Conservation (phyloP, 2,797 vertebrate genomes). For the Decapterus maruadsi region DNA sequence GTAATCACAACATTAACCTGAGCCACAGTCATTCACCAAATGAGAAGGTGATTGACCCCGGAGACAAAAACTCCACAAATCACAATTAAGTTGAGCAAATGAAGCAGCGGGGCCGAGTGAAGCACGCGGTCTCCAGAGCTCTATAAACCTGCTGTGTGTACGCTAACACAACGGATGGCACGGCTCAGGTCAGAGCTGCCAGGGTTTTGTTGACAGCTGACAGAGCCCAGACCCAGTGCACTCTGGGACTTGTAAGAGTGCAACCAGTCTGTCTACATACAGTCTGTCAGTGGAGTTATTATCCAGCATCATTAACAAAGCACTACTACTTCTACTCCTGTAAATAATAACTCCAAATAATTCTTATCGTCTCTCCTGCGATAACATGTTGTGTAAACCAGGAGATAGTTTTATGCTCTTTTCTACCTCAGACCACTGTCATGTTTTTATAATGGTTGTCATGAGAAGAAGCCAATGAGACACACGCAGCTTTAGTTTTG, state of each 20-base stretch:
- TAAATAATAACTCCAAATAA: not conserved
- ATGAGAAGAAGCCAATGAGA: not conserved
- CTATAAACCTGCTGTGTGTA: slow-evolving; percentile 52
- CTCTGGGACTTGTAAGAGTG: slow-evolving; percentile 12
- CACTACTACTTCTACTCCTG: not conserved
- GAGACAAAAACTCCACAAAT: slow-evolving; percentile 55
- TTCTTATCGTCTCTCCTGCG: not conserved
- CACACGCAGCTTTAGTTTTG: not conserved
- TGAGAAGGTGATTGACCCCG: slow-evolving; percentile 43
- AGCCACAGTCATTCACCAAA: slow-evolving; percentile 30
- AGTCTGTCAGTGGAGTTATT: slow-evolving; percentile 5
- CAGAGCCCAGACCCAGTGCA: slow-evolving; percentile 43
- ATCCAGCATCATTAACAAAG: slow-evolving; percentile 16
- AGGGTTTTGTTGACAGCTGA: slow-evolving; percentile 55
- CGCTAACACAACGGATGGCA: slow-evolving; percentile 52
- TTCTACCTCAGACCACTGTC: not conserved
- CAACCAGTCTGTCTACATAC: slow-evolving; percentile 34
- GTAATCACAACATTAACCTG: slow-evolving; percentile 32
- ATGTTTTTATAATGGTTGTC: not conserved
- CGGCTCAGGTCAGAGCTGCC: slow-evolving; percentile 43
- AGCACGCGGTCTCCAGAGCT: slow-evolving; percentile 36
- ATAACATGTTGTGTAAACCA: not conserved
- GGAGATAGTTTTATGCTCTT: not conserved
- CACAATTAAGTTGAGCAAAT: slow-evolving; percentile 40
- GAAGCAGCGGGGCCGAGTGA: slow-evolving; percentile 22